Conservation (phyloP, 2,888 invertebrate genomes). For the Drosophila acutilabella region DNA sequence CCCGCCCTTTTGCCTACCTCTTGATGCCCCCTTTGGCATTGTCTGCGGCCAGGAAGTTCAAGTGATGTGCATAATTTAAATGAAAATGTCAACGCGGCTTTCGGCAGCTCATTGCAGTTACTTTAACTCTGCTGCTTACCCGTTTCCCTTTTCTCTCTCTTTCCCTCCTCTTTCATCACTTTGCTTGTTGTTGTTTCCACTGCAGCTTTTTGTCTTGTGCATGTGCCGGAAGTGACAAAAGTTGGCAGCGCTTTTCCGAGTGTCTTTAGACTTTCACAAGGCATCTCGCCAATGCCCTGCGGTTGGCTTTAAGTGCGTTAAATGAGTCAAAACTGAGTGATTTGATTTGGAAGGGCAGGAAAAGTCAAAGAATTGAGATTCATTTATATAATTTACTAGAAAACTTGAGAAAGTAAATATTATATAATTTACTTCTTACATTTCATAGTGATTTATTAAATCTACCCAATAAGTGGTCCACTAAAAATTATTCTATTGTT, state of each 20-base stretch:
- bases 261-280: neutral
- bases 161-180: neutral
- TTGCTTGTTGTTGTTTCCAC: constrained; percentile 23
- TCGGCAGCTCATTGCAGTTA: constrained; percentile 74
- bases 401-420: no score
- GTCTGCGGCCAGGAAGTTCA: constrained; percentile 71
- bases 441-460: no score
- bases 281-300: constrained; percentile 34
- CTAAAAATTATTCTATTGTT: no score
- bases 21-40: constrained; percentile 24
- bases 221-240: constrained; percentile 53
- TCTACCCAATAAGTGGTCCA: no score
- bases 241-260: constrained; percentile 36
- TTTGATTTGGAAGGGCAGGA: constrained; percentile 1
- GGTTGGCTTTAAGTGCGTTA: constrained; percentile 44
- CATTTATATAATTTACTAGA: no score
- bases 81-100: constrained; percentile 81
- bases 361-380: neutral
- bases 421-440: no score
- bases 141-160: neutral
- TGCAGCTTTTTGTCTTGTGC: constrained; percentile 26
- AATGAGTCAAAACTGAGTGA: constrained; percentile 15
- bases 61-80: constrained; percentile 82
- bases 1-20: neutral
- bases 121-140: constrained; percentile 36